Base-by-base conservation (phyloP, 2,797 vertebrate species). In the Sardinella longiceps region DNA sequence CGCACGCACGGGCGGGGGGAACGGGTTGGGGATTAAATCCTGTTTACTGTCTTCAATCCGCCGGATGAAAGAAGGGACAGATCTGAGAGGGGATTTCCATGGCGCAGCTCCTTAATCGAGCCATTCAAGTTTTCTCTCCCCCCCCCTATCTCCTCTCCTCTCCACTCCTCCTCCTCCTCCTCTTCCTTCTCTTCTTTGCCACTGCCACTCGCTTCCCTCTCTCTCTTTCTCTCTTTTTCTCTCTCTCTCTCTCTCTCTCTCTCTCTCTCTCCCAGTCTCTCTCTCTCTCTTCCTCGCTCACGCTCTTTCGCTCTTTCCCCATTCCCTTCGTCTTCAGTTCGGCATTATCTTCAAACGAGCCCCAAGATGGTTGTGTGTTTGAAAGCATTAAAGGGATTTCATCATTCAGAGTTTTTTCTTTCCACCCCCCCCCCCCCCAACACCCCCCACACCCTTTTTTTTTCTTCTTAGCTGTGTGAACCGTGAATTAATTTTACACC, bases 321-420 rank as follows among this genome's bases (percentile, higher is more conserved):
- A 70, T 70, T 37, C 70, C 70, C 70, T 43, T 77, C 70, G 80
- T 90, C 84, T 87, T 83, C 80, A 86, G 86, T 91, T 91, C 82
- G 46, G 85, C 80, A 88, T 91, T 92, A 94, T 93, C 93, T 93
- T 93, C 92, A 94, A 92, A 93, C 56, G 80, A 90, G 86, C 90
- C 90, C 90, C 84, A 81, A 90, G 91, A 92, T 91, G 88, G 74
- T 58, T 77, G 82, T 85, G 84, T 87, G 56, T 92, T 88, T 90
- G 82, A 92, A 91, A 91, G 86, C 92, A 90, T 89, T 83, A 92
- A 93, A 94, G 83, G 83, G 66, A 88, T 89, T 89, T 89, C 86
- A 85, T 89, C 85, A 82, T 89, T 88, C 83, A 86, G 70, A 28
- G 3, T 85, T 81, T 84, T 80, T 84, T 81, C 37, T 84, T 74